These are phyloP conservation scores for Piscicola geometra DNA, from an alignment of 2,888 invertebrate species.

Conservation along the genomic window DNA sequence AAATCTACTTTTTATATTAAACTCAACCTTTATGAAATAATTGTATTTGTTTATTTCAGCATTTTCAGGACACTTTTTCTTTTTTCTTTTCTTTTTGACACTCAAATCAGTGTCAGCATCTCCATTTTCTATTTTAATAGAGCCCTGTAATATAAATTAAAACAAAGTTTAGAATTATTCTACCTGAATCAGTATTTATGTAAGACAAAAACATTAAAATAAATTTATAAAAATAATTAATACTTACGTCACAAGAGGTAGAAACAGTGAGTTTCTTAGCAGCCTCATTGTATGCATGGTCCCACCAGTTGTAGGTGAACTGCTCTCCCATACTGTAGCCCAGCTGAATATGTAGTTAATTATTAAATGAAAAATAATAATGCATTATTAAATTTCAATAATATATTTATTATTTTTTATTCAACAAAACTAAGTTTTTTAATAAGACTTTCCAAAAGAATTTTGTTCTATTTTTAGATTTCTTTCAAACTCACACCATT, in stretches of 20 bases:
- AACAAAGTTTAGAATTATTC: no score
- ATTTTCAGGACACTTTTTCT: not conserved
- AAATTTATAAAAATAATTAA: not conserved
- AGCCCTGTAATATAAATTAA: conserved; percentile 1
- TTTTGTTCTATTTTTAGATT: no score
- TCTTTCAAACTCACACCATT: not conserved
- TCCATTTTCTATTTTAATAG: not conserved
- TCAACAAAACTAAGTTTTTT: no score
- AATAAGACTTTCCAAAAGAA: no score
- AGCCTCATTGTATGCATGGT: conserved; percentile 70
- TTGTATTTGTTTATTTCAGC: not conserved
- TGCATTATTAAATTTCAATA: no score
- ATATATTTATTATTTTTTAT: no score
- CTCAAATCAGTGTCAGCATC: not conserved
- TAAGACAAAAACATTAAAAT: no score
- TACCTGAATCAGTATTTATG: no score
- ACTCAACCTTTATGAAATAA: conserved; percentile 1
- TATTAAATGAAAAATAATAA: no score
- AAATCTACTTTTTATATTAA: not conserved
- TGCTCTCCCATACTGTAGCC: conserved; percentile 72
- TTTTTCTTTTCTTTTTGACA: not conserved
- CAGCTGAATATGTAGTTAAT: no score
- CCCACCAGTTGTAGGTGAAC: conserved; percentile 81
- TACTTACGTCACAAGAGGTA: not conserved
- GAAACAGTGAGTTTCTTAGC: conserved; percentile 63